Base-by-base conservation (phyloP, 2,888 invertebrate species). In the Quadriops clusia region DNA sequence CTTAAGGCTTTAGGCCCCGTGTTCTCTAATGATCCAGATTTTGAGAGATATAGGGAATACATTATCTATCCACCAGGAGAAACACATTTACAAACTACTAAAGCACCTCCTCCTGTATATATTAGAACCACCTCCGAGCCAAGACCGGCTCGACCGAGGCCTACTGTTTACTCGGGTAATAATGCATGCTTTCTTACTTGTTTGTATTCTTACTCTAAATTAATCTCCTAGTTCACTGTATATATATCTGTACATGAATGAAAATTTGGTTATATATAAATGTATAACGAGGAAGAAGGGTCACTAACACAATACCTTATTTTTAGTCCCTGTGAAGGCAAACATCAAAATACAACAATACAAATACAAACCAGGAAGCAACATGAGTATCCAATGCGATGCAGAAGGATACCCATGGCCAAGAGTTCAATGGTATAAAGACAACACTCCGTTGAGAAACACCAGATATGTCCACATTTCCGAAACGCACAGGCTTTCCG, bases 331-430 rank as follows among this genome's bases (percentile, higher is more conserved):
- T 20, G 79, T 83, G 11, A 63, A 59, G 37, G 74, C 77, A 2
- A 72, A 71, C 33, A 68, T 87, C 36, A 63, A 67, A 1, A 54
- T 72, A 34, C 64, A 67, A 26, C 60, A 63, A 39, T 65, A 64
- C n/a, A 64, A 61, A 29, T 73, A 75, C 56, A 64, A 70, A 3
- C 67, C 72, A 23, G 83, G 81, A 34, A 67, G 72, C 16, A 76
- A 78, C 45, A 65, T 89, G 42, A 69, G 64, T 22, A 65, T 90
- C 37, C 70, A 69, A 8, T 90, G 89, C 53, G 71, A 73, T 17
- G 80, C 83, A 23, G 75, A 77, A 41, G 87, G 89, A 3, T 76
- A 75, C 58, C 87, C 87, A 1, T 60, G 65, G 31, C 86, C 87
- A 3, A 64, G 67, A 39, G 79, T 89, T 3, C 63, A 70, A 34